Evolutionary conservation across 2,113 vertebrate genomes (phyloP).

Genomic region (Microcebus murinus): DNA sequence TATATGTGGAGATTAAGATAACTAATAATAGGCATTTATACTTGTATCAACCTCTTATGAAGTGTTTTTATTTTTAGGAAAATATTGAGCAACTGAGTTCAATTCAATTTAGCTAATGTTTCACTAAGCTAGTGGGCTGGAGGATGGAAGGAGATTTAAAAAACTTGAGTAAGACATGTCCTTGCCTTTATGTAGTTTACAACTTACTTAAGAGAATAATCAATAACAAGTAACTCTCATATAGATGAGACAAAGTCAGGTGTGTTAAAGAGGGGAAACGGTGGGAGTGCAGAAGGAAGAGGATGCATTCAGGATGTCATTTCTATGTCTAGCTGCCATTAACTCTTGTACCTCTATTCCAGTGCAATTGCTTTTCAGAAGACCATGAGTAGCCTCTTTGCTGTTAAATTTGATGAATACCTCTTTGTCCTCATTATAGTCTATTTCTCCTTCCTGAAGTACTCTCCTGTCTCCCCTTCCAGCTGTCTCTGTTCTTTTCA

Average conservation of each 20-base stretch:
- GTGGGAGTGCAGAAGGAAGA: background rate
- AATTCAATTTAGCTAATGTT: background rate
- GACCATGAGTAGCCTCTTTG: background rate
- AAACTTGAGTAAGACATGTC: background rate
- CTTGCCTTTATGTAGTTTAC: background rate
- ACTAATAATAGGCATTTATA: background rate
- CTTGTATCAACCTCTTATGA: background rate
- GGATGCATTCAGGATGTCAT: background rate
- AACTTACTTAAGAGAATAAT: background rate
- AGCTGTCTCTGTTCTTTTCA: background rate
- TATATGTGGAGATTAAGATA: background rate
- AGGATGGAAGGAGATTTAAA: background rate
- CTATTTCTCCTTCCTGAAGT: background rate
- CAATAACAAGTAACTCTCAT: background rate
- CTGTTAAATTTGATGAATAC: background rate
- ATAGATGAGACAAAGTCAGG: background rate
- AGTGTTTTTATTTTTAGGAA: slow-evolving; percentile 17
- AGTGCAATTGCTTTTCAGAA: background rate
- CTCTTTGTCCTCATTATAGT: background rate
- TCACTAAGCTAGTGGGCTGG: background rate
- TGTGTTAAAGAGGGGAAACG: background rate
- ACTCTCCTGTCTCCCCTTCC: background rate
- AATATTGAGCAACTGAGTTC: background rate
- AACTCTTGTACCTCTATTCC: background rate
- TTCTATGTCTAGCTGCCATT: background rate